Percentiles rank a stretch among this genome's conserved stretches.
phyloP scores from a whole-genome alignment of 2,113 vertebrate genomes.

The Elephas maximus region DNA sequence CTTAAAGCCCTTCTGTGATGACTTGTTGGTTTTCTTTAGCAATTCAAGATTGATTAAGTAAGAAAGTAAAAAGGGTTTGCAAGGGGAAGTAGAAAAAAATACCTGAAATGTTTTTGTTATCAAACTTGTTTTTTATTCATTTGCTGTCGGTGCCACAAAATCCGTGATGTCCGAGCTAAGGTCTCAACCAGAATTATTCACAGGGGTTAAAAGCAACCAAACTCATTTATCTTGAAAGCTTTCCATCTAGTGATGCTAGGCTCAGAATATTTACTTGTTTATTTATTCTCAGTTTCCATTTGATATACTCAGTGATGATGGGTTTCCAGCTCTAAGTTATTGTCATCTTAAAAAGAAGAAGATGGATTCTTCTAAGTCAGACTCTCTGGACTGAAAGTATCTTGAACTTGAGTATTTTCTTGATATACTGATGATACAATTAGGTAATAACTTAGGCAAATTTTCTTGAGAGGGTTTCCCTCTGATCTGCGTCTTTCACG shows the following conservation, averaged over 20 bases:
- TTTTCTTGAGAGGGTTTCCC: slow-evolving; percentile 34
- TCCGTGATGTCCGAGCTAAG: background rate
- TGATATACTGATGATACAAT: slow-evolving; percentile 60
- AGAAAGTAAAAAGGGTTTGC: background rate
- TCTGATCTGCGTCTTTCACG: slow-evolving; percentile 14
- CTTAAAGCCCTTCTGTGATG: slow-evolving; percentile 56
- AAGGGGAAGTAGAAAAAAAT: background rate
- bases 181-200: slow-evolving; percentile 16
- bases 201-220: slow-evolving; percentile 4
- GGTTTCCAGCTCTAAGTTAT: slow-evolving; percentile 18
- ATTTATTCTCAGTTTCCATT: slow-evolving; percentile 42
- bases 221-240: background rate
- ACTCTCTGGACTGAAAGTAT: slow-evolving; percentile 18
- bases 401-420: slow-evolving; percentile 53
- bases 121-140: background rate
- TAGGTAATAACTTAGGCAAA: slow-evolving; percentile 42
- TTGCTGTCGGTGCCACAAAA: slow-evolving; percentile 8
- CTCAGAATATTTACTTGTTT: background rate
- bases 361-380: slow-evolving; percentile 50
- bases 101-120: background rate
- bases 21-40: slow-evolving; percentile 51
- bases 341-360: background rate
- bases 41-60: slow-evolving; percentile 50
- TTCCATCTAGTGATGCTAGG: slow-evolving; percentile 21
- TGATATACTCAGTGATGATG: background rate